Percentiles rank a stretch among this genome's conserved stretches.
Evolutionary conservation across 1,140 invertebrate genomes (phyloP).

Genomic region (Anoplolepis gracilipes): DNA sequence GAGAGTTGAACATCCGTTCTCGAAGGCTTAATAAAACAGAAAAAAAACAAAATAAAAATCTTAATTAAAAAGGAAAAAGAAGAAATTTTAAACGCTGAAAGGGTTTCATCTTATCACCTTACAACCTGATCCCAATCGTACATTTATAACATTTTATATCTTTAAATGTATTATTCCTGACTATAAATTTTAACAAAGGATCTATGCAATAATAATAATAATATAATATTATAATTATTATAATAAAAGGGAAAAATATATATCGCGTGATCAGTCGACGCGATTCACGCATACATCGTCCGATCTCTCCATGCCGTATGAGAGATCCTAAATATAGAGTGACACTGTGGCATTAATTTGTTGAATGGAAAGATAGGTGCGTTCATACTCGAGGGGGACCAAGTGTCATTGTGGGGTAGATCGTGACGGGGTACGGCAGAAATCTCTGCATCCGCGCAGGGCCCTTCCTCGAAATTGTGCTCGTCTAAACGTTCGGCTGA

Average conservation of each 20-base stretch:
- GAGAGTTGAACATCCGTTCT: too few relatives aligned
- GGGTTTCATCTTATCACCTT: background rate
- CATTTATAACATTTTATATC: background rate
- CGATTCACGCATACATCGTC: conserved; percentile 24
- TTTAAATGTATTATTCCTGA: background rate
- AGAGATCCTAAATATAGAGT: conserved; percentile 82
- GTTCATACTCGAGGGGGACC: conserved; percentile 79
- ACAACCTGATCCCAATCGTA: background rate
- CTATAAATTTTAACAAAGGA: background rate
- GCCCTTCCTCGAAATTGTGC: conserved; percentile 34
- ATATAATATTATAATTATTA: too few relatives aligned
- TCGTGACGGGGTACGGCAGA: conserved; percentile 72
- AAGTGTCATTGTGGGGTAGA: conserved; percentile 77
- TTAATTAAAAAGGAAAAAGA: too few relatives aligned
- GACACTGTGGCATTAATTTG: conserved; percentile 84
- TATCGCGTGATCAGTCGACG: background rate
- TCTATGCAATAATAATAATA: background rate
- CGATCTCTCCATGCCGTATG: conserved; percentile 38
- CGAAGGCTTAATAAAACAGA: too few relatives aligned
- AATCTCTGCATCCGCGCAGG: conserved; percentile 72
- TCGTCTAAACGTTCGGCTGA: background rate
- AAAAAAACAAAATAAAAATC: too few relatives aligned
- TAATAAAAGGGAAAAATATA: conserved; percentile 17
- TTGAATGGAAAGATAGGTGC: conserved; percentile 84
- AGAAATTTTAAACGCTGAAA: too few relatives aligned